Evolutionary conservation across 2,797 vertebrate species (phyloP).

Genomic region (Xenops minutus): DNA sequence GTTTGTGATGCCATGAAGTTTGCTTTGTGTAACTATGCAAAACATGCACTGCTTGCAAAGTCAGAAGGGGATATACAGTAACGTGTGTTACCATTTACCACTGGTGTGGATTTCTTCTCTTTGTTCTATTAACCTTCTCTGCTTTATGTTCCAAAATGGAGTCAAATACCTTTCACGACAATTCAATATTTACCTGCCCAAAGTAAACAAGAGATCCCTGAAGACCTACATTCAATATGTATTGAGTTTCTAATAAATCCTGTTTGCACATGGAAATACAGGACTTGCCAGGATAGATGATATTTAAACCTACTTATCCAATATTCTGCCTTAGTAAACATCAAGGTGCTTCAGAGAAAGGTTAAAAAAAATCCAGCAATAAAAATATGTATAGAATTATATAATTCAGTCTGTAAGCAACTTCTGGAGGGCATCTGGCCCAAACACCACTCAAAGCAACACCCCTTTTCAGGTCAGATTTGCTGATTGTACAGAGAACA

Average conservation of each 20-base stretch:
- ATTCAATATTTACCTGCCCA: constrained; percentile 54
- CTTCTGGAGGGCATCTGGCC: background rate
- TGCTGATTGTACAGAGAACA: background rate
- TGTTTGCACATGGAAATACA: constrained; percentile 51
- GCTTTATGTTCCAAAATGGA: constrained; percentile 15
- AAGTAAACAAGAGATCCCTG: constrained; percentile 47
- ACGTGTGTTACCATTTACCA: background rate
- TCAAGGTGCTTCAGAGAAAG: background rate
- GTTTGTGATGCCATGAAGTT: background rate
- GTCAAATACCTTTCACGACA: constrained; percentile 31
- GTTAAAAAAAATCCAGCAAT: background rate
- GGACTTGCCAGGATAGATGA: constrained; percentile 29
- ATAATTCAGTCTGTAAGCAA: background rate
- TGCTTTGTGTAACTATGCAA: background rate
- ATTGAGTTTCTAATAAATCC: constrained; percentile 59
- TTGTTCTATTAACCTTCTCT: constrained; percentile 14
- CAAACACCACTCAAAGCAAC: background rate
- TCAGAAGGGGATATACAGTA: background rate
- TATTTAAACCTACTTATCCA: constrained; percentile 37
- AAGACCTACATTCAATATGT: constrained; percentile 27
- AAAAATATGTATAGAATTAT: background rate
- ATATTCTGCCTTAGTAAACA: background rate
- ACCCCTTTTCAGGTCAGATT: background rate
- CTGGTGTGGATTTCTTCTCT: constrained; percentile 5
- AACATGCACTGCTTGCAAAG: background rate